These are phyloP conservation scores for Drosophila setifemur DNA, from an alignment of 1,140 invertebrate species.

Conservation along the genomic window DNA sequence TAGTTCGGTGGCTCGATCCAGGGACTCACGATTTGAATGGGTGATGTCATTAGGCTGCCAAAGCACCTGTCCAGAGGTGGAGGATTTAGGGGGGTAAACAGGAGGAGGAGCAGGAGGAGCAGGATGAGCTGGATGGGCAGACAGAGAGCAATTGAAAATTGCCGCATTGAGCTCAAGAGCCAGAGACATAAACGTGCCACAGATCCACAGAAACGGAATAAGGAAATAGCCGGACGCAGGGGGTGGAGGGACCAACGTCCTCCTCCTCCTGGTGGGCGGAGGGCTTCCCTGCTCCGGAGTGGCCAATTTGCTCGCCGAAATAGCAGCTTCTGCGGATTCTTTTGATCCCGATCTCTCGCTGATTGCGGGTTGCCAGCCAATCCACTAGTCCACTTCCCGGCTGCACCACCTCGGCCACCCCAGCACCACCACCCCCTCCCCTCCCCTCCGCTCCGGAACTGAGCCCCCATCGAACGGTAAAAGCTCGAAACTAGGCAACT, in stretches of 20 bases:
- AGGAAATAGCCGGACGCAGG: conserved; percentile 7
- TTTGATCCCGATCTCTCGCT: conserved; percentile 35
- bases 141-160: conserved; percentile 33
- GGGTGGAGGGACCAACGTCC: too few species aligned
- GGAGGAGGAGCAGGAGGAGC: not conserved
- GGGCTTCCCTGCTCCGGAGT: conserved; percentile 21
- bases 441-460: not conserved
- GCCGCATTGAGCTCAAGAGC: too few species aligned
- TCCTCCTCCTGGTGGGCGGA: conserved; percentile 23
- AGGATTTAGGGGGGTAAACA: not conserved
- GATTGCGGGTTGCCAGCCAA: conserved; percentile 57
- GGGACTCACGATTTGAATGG: conserved; percentile 48
- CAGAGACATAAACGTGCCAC: conserved; percentile 40
- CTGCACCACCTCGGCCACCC: not conserved
- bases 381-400: not conserved
- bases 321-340: conserved; percentile 72
- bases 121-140: conserved; percentile 1
- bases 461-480: conserved; percentile 43
- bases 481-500: conserved; percentile 63
- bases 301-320: conserved; percentile 70
- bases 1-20: conserved; percentile 48
- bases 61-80: conserved; percentile 54
- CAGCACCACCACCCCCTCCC: not conserved
- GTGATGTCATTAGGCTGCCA: conserved; percentile 69
- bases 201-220: conserved; percentile 44